Evolutionary conservation across 2,113 vertebrate species (phyloP).

Genomic region (Pao palembangensis): DNA sequence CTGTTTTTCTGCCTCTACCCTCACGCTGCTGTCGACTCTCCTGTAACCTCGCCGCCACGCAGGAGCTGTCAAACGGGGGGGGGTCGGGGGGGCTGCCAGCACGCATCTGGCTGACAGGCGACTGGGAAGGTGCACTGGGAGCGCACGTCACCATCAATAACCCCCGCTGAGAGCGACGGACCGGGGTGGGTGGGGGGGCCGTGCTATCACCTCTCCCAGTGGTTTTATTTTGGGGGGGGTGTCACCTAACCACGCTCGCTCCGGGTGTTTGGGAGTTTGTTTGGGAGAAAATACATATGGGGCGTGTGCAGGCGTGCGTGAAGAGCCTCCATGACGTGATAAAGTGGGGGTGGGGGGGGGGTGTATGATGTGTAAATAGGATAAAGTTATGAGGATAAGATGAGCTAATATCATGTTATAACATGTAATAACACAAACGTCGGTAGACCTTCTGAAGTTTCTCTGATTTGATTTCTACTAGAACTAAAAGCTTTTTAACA

Average conservation of each 20-base stretch:
- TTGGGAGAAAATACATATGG: slow-evolving; percentile 64
- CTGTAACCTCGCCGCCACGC: slow-evolving; percentile 21
- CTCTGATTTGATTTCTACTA: too few relatives aligned
- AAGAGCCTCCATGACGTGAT: slow-evolving; percentile 32
- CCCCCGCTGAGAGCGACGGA: slow-evolving; percentile 76
- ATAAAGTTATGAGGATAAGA: background rate
- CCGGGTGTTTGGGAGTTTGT: slow-evolving; percentile 45
- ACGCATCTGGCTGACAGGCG: slow-evolving; percentile 75
- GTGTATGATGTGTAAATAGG: background rate
- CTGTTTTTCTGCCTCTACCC: slow-evolving; percentile 33
- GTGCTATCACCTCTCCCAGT: slow-evolving; percentile 28
- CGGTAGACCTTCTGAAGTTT: too few relatives aligned
- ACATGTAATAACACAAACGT: too few relatives aligned
- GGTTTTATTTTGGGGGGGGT: slow-evolving; percentile 43
- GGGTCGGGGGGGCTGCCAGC: slow-evolving; percentile 79
- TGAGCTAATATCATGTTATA: too few relatives aligned
- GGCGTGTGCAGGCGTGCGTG: slow-evolving; percentile 36
- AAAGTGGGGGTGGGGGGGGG: slow-evolving; percentile 28
- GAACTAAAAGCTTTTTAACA: too few relatives aligned
- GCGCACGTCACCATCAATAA: slow-evolving; percentile 73
- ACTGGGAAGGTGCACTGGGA: slow-evolving; percentile 80
- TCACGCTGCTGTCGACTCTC: background rate
- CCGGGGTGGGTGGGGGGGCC: slow-evolving; percentile 8
- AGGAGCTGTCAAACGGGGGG: slow-evolving; percentile 55
- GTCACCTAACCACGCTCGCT: slow-evolving; percentile 53